Percentiles rank a stretch among this genome's conserved stretches.
Evolutionary conservation across 1,140 invertebrate species (phyloP).

Genomic region (Pinna nobilis): DNA sequence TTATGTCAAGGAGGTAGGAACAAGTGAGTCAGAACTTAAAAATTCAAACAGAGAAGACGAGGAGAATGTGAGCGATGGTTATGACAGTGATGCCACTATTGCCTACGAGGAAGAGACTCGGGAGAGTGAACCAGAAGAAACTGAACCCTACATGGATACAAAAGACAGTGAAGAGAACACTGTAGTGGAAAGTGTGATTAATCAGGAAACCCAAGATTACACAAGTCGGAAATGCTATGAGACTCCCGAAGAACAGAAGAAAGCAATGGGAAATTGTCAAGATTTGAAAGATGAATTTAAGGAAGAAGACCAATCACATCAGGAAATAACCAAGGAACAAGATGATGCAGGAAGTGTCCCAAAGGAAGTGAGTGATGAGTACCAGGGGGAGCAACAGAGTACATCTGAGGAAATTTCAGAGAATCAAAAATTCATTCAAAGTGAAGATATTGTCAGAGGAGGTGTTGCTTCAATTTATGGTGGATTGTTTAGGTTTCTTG

Average conservation of each 20-base stretch:
- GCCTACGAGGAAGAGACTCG: constrained; percentile 11
- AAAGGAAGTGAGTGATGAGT: background rate
- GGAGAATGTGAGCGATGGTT: background rate
- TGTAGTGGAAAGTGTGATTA: background rate
- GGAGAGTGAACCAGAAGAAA: background rate
- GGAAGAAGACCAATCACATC: background rate
- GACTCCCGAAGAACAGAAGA: background rate
- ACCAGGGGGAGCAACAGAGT: background rate
- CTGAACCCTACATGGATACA: no score
- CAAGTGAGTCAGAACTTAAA: background rate
- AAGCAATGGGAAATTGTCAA: background rate
- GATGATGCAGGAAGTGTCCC: background rate
- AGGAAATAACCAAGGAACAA: background rate
- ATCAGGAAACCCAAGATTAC: background rate
- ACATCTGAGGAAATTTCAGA: background rate
- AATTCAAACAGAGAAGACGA: background rate
- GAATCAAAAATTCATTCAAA: background rate
- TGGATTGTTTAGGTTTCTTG: constrained; percentile 21
- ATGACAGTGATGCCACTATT: constrained; percentile 32
- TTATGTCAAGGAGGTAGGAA: background rate
- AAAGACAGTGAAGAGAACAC: background rate
- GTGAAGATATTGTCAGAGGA: constrained; percentile 7
- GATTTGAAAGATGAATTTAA: background rate
- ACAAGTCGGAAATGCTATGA: background rate
- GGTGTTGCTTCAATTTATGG: constrained; percentile 18